Evolutionary conservation across 2,113 vertebrate genomes (phyloP).

Genomic region (Corvus cornix): DNA sequence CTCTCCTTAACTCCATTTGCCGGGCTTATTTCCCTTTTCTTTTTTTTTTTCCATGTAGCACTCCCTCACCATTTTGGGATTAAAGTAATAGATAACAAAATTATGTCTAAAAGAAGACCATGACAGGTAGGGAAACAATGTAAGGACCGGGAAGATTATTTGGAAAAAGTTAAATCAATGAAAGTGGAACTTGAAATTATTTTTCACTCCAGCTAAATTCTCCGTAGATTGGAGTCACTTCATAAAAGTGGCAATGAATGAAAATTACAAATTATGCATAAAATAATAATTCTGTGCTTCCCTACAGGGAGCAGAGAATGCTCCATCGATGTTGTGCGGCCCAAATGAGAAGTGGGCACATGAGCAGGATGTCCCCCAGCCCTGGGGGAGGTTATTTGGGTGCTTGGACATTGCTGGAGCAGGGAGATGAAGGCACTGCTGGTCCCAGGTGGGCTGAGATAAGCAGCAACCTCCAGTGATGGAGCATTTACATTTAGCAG

Average conservation of each 20-base stretch:
- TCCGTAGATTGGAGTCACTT: background rate
- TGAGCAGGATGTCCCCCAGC: background rate
- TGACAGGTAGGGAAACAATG: background rate
- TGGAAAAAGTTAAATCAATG: background rate
- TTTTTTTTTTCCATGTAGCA: background rate
- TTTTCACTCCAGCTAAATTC: background rate
- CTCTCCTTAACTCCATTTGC: slow-evolving; percentile 40
- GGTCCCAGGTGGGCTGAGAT: background rate
- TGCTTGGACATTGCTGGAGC: background rate
- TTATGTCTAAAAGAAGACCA: background rate
- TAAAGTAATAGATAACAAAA: slow-evolving; percentile 9
- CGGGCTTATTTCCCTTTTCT: slow-evolving; percentile 10
- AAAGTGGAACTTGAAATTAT: background rate
- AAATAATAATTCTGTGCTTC: background rate
- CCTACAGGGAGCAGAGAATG: fast-evolving
- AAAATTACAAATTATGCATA: background rate
- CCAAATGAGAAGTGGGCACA: background rate
- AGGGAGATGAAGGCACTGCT: background rate
- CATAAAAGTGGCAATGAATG: fast-evolving
- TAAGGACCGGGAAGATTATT: background rate
- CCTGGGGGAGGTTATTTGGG: background rate
- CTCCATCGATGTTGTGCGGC: background rate
- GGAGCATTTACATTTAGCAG: background rate
- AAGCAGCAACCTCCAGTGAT: background rate
- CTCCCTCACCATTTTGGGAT: slow-evolving; percentile 18